These are phyloP conservation scores for Drosophila mayri DNA, from an alignment of 1,140 invertebrate species.

Conservation along the genomic window DNA sequence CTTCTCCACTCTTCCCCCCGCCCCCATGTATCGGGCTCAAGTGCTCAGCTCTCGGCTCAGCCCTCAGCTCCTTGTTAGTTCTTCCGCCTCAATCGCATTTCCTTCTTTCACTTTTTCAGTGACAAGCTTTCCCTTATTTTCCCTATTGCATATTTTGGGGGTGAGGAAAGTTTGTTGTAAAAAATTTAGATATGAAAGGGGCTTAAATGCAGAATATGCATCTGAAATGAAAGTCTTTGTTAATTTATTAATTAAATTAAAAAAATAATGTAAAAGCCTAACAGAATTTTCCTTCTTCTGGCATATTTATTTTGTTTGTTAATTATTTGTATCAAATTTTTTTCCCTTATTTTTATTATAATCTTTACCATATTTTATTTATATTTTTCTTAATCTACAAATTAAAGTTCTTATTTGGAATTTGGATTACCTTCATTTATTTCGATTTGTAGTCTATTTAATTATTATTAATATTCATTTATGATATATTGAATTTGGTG, in stretches of 20 bases:
- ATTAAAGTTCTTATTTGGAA: too few species aligned
- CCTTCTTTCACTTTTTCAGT: conserved; percentile 47
- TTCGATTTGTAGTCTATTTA: too few species aligned
- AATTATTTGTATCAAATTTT: too few species aligned
- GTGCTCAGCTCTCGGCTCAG: conserved; percentile 23
- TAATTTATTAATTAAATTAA: neutral
- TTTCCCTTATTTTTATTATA: too few species aligned
- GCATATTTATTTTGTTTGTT: too few species aligned
- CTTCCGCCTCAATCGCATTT: conserved; percentile 40
- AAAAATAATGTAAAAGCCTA: too few species aligned
- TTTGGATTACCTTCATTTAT: too few species aligned
- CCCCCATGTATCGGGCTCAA: conserved; percentile 24
- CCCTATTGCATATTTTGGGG: conserved; percentile 11
- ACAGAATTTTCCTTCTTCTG: too few species aligned
- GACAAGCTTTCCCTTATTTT: conserved; percentile 40
- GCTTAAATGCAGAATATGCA: neutral
- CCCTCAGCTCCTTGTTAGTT: conserved; percentile 30
- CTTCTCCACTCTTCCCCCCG: neutral
- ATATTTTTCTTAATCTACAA: too few species aligned
- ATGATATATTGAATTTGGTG: too few species aligned
- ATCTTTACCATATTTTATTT: too few species aligned
- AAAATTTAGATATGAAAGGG: neutral
- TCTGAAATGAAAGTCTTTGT: neutral
- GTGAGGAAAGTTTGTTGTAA: neutral
- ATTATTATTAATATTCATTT: too few species aligned